Evolutionary conservation across 2,113 vertebrate species (phyloP).

Genomic region (Rhinolophus sinicus): DNA sequence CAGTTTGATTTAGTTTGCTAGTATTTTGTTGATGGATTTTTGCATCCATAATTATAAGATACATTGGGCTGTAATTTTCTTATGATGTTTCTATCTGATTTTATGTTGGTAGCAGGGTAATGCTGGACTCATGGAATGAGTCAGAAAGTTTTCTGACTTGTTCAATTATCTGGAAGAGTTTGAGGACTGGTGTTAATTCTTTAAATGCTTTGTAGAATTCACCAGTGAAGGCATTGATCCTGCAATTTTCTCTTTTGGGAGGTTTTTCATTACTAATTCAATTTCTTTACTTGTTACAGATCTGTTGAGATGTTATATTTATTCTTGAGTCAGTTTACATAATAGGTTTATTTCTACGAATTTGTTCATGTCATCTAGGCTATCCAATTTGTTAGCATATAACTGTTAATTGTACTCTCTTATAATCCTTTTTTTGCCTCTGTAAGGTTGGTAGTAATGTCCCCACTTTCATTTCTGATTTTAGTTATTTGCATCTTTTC

Average conservation of each 20-base stretch:
- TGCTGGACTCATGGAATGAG: neutral
- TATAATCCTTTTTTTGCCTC: neutral
- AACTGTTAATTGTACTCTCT: slow-evolving; percentile 7
- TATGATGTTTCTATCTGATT: neutral
- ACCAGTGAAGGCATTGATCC: neutral
- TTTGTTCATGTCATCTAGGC: neutral
- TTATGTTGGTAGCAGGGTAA: neutral
- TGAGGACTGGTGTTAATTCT: neutral
- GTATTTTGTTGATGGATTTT: neutral
- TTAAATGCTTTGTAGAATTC: slow-evolving; percentile 1
- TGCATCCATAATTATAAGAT: neutral
- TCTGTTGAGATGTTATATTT: slow-evolving; percentile 34
- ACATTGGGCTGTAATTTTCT: neutral
- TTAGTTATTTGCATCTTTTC: slow-evolving; percentile 27
- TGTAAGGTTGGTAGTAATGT: neutral
- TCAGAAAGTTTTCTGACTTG: neutral
- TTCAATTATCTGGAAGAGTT: slow-evolving; percentile 1
- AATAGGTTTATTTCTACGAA: slow-evolving; percentile 33
- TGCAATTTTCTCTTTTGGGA: neutral
- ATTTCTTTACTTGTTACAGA: slow-evolving; percentile 24
- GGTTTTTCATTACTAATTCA: neutral
- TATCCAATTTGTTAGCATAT: slow-evolving; percentile 9
- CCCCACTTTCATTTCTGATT: neutral
- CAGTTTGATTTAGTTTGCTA: neutral
- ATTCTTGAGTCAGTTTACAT: neutral